Evolutionary conservation across 2,888 invertebrate species (phyloP).

Genomic region (Creontiades dilutus): DNA sequence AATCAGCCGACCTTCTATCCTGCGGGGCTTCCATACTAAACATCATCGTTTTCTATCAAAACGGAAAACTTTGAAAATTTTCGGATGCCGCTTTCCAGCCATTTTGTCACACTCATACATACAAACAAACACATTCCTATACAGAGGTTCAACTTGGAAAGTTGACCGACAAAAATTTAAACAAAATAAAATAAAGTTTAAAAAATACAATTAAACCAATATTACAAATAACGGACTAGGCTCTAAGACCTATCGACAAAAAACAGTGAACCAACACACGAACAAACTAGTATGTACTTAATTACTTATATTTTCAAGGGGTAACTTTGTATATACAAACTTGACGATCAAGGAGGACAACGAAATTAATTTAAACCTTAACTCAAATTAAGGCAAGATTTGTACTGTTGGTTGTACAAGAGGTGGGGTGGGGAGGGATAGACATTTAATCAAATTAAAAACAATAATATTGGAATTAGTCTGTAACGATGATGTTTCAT

Average conservation of each 20-base stretch:
- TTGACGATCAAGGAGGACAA: not conserved
- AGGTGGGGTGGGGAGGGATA: not conserved
- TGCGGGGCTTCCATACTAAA: too few relatives aligned
- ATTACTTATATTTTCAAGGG: not conserved
- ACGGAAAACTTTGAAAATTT: too few relatives aligned
- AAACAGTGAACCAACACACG: not conserved
- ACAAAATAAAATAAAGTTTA: too few relatives aligned
- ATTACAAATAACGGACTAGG: not conserved
- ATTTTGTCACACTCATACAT: not conserved
- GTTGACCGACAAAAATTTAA: not conserved
- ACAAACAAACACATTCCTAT: not conserved
- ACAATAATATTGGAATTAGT: too few relatives aligned
- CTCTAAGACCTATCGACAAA: not conserved
- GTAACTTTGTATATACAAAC: not conserved
- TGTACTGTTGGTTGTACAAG: slow-evolving; percentile 10
- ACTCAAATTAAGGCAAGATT: slow-evolving; percentile 5
- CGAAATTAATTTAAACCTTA: not conserved
- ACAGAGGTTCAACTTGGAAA: not conserved
- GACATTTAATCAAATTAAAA: too few relatives aligned
- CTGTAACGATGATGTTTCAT: too few relatives aligned
- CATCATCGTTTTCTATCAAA: too few relatives aligned
- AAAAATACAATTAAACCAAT: not conserved
- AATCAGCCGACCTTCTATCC: too few relatives aligned
- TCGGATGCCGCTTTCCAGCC: not conserved
- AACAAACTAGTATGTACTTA: not conserved